Conservation (phyloP, 2,797 vertebrate species). For the Synanceia verrucosa region DNA sequence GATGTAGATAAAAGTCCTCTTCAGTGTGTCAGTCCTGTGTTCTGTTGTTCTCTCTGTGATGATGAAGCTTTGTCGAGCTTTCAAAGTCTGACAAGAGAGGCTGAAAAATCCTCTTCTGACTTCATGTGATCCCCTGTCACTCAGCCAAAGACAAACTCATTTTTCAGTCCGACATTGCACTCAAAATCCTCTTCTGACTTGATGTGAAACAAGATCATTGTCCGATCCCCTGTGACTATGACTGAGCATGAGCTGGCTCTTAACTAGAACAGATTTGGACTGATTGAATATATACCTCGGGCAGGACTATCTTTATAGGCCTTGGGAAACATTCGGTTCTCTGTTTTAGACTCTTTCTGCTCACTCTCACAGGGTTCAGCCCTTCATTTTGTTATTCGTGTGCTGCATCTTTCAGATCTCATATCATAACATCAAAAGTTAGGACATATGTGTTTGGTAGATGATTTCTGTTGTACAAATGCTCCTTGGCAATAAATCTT, state of each 20-base stretch:
- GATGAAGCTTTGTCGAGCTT: too few relatives aligned
- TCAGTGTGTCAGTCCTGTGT: not conserved
- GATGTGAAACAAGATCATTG: not conserved
- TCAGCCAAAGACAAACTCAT: too few relatives aligned
- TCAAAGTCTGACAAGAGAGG: too few relatives aligned
- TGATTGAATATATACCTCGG: not conserved
- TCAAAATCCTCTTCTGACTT: not conserved
- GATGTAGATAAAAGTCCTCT: not conserved
- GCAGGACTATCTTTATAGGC: not conserved
- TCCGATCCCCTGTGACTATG: not conserved
- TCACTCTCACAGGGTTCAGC: not conserved
- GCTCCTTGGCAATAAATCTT: too few relatives aligned
- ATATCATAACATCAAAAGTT: too few relatives aligned
- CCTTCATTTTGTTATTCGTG: not conserved
- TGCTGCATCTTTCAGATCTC: not conserved
- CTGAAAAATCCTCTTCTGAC: not conserved
- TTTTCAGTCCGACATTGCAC: too few relatives aligned
- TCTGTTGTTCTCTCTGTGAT: not conserved
- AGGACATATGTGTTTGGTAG: too few relatives aligned
- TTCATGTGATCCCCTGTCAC: too few relatives aligned
- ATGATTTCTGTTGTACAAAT: too few relatives aligned
- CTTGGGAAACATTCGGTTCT: not conserved
- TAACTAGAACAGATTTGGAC: not conserved
- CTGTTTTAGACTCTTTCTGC: not conserved
- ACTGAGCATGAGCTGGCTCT: not conserved